These are phyloP conservation scores for Formica selysi DNA, from an alignment of 1,140 invertebrate species.

Conservation along the genomic window DNA sequence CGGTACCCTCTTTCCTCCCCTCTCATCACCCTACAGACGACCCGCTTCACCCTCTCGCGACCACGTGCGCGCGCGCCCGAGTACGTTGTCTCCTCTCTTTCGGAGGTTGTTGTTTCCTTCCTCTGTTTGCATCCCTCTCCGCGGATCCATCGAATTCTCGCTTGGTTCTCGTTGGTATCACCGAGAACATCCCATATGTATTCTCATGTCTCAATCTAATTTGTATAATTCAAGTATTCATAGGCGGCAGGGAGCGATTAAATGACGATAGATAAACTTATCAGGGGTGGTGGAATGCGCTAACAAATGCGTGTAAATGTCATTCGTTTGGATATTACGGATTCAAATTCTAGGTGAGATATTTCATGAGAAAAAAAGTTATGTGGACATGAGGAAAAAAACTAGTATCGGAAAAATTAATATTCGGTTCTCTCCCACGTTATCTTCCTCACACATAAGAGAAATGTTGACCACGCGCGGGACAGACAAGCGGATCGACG, in stretches of 20 bases:
- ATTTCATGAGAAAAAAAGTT: background rate
- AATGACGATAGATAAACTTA: background rate
- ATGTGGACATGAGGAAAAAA: background rate
- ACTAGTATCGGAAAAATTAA: constrained; percentile 10
- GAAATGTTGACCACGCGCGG: constrained; percentile 65
- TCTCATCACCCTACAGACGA: constrained; percentile 41
- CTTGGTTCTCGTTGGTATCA: constrained; percentile 34
- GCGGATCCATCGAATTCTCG: background rate
- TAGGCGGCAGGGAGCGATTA: background rate
- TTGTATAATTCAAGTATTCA: background rate
- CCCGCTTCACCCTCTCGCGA: constrained; percentile 50
- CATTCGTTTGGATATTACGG: background rate
- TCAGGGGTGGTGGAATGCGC: background rate
- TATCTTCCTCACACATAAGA: background rate
- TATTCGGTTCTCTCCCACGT: constrained; percentile 4
- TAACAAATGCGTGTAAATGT: background rate
- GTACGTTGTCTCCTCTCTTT: constrained; percentile 21
- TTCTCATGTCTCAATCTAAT: background rate
- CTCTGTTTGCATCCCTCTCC: constrained; percentile 8
- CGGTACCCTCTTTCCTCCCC: constrained; percentile 57
- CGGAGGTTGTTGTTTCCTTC: constrained; percentile 37
- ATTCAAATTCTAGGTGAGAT: background rate
- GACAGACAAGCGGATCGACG: constrained; percentile 64
- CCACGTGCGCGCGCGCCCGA: constrained; percentile 58
- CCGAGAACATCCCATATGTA: constrained; percentile 37